A percentile compares a stretch with the other conserved stretches of the same genome.
Evolutionary conservation across 2,113 vertebrate genomes (phyloP).

Genomic region (Salvator merianae): DNA sequence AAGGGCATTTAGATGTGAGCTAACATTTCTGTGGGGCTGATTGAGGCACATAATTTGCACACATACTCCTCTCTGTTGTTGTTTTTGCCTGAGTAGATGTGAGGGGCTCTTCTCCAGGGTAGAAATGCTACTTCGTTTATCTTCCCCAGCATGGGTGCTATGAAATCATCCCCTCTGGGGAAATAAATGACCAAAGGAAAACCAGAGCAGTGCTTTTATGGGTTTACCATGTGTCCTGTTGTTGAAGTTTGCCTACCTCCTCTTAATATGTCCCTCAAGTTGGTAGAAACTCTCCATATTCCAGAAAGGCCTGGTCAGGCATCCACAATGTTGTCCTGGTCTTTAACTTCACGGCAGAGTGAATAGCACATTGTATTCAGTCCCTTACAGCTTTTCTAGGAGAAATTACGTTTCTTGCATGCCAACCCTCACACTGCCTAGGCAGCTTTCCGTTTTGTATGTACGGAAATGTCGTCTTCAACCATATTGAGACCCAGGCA

Average conservation of each 20-base stretch:
- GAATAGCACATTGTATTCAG: conserved; percentile 45
- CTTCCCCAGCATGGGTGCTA: conserved; percentile 56
- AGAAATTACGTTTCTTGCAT: not conserved
- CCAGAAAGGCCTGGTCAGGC: not conserved
- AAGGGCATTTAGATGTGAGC: accelerated
- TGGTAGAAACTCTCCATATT: not conserved
- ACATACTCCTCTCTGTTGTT: accelerated
- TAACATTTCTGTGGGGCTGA: not conserved
- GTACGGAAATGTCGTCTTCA: not conserved
- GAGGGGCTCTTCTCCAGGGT: accelerated
- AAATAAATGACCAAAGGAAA: conserved; percentile 66
- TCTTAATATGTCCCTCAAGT: not conserved
- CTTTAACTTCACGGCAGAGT: not conserved
- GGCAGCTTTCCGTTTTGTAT: not conserved
- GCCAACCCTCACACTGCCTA: conserved; percentile 38
- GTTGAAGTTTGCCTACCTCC: not conserved
- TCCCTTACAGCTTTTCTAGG: conserved; percentile 15
- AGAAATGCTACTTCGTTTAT: conserved; percentile 59
- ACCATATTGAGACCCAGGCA: not conserved
- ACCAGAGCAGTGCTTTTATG: conserved; percentile 16
- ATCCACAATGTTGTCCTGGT: not conserved
- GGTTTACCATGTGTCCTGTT: accelerated
- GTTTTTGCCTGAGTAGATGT: not conserved
- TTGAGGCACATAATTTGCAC: not conserved
- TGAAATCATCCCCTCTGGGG: conserved; percentile 37